Conservation (phyloP, 2,797 vertebrate genomes). For the Scomberomorus guttatus region DNA sequence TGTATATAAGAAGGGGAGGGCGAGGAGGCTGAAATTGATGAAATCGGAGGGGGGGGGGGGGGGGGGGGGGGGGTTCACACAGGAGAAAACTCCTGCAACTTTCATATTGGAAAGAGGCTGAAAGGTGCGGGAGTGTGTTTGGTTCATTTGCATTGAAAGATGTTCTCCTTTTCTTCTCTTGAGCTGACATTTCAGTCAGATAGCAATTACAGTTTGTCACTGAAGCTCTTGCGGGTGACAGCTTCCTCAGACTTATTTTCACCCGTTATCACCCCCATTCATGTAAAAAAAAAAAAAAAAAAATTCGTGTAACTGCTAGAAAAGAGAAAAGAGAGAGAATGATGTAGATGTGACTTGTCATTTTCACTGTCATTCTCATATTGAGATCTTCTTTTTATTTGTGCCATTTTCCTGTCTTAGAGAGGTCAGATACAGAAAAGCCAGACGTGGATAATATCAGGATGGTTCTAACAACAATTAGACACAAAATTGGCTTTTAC, state of each 20-base stretch:
- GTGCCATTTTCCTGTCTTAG: background rate
- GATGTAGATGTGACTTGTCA: background rate
- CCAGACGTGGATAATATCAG: background rate
- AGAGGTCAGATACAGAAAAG: background rate
- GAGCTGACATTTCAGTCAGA: background rate
- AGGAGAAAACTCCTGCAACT: background rate
- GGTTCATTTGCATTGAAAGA: conserved; percentile 9
- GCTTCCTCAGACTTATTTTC: conserved; percentile 20
- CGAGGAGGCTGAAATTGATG: too few relatives aligned
- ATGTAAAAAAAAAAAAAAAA: background rate
- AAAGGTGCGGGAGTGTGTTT: background rate
- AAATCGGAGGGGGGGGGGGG: too few relatives aligned
- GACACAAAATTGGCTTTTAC: too few relatives aligned
- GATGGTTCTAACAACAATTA: background rate
- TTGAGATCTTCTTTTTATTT: background rate
- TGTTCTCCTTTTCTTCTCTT: background rate
- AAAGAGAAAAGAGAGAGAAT: background rate
- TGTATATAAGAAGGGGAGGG: background rate
- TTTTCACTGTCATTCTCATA: background rate
- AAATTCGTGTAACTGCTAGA: background rate
- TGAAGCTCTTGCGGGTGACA: background rate
- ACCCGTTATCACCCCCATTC: background rate
- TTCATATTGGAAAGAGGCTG: background rate
- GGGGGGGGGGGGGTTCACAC: too few relatives aligned
- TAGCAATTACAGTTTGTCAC: background rate